Evolutionary conservation across 1,140 invertebrate species (phyloP), one percentile per base, ranked within the genome.

Genomic region (Heliconius hermathena): DNA sequence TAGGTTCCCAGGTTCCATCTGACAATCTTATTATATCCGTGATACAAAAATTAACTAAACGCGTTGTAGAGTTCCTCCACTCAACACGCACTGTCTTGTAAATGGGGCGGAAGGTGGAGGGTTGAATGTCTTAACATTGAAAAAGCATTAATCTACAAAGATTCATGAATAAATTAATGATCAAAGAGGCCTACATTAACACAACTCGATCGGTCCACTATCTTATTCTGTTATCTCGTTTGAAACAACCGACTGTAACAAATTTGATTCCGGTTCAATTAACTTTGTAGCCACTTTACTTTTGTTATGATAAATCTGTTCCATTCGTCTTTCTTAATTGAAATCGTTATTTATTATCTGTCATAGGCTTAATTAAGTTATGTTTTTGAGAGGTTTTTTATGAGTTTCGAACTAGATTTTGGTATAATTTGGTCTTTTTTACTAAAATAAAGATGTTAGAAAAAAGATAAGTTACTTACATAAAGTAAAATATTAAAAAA

Each of bases 261-360:
- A 82, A 82, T 82, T 73, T 70, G 57, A 76, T 76, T 78, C 73
- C 52, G 49, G 74, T 81, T 79, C 74, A 79, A 79, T 76, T 76
- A 71, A 71, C 77, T 80, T 80, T 52, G 80, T 77, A 75, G 76
- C 54, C 76, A 73, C 66, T 76, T 66, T 38, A 66, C 36, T 73
- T 79, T 78, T 71, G 72, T 76, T 77, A 79, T 77, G 73, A 80
- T 74, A 74, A 41, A 72, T 76, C 66, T 80, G 36, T 79, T 70
- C 38, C 71, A 71, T 73, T 66, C n/a, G n/a, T 77, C 52, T 57
- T 49, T 52, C 33, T 77, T 80, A 76, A 80, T 80, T 76, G 78
- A 73, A 76, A 72, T 26, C 33, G 71, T 75, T 60, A 71, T 79
- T 79, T 79, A 79, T 79, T 71, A 75, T 33, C 46, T 76, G 74